These are phyloP conservation scores for Drosophila obscura DNA, from an alignment of 1,140 invertebrate species.

Conservation along the genomic window DNA sequence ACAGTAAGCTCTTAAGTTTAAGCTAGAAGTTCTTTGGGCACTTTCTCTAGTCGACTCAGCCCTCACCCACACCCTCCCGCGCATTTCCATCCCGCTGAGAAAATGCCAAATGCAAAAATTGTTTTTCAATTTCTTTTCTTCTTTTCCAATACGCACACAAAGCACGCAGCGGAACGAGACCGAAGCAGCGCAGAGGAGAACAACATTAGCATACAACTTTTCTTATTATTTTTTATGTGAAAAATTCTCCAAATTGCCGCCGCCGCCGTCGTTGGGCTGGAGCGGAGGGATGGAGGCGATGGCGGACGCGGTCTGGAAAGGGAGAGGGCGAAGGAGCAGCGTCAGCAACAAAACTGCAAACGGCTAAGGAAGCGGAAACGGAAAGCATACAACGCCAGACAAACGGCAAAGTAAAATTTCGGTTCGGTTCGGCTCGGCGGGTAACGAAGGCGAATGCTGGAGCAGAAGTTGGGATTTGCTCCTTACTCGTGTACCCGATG, in stretches of 20 bases:
- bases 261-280: constrained; percentile 41
- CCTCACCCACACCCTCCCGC: neutral
- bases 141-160: constrained; percentile 61
- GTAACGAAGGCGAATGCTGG: constrained; percentile 17
- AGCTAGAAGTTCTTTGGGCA: constrained; percentile 38
- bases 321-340: constrained; percentile 17
- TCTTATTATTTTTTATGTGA: constrained; percentile 83
- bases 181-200: constrained; percentile 28
- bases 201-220: constrained; percentile 82
- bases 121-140: constrained; percentile 78
- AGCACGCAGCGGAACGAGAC: constrained; percentile 43
- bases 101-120: constrained; percentile 79
- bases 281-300: constrained; percentile 27
- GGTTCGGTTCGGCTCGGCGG: constrained; percentile 42
- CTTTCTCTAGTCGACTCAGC: constrained; percentile 13
- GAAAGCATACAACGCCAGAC: constrained; percentile 80
- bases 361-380: constrained; percentile 80
- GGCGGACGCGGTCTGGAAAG: neutral
- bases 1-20: constrained; percentile 40
- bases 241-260: constrained; percentile 68
- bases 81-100: constrained; percentile 42
- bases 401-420: constrained; percentile 63
- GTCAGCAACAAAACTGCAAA: constrained; percentile 72
- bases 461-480: no score
- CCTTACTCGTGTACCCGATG: no score